phyloP scores from a whole-genome alignment of 2,888 invertebrate genomes.

The Tetheella fluctuosa region DNA sequence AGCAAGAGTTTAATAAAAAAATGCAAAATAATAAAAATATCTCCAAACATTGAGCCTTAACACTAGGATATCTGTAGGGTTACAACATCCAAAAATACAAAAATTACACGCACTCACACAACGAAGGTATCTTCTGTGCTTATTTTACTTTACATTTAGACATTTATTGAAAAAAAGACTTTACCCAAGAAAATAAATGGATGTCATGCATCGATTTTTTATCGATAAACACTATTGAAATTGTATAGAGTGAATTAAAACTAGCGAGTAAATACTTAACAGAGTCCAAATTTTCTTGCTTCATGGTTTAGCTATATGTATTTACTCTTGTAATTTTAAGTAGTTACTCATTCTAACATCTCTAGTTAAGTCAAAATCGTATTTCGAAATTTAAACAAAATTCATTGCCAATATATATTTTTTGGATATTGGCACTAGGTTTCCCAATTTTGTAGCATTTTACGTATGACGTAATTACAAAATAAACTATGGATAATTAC shows the following conservation, averaged over 20 bases:
- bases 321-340: not conserved
- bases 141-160: slow-evolving; percentile 31
- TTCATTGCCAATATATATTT: not conserved
- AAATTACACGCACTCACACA: slow-evolving; percentile 71
- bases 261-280: not conserved
- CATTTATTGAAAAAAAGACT: slow-evolving; percentile 29
- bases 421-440: slow-evolving; percentile 54
- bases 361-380: not conserved
- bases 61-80: slow-evolving; percentile 72
- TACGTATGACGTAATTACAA: slow-evolving; percentile 34
- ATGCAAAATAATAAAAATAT: slow-evolving; percentile 83
- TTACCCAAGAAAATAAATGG: not conserved
- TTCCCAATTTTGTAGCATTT: slow-evolving; percentile 50
- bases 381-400: not conserved
- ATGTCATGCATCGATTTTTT: too few species aligned
- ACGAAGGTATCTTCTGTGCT: slow-evolving; percentile 41
- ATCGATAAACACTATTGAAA: too few species aligned
- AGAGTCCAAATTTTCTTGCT: too few species aligned
- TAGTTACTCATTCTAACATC: not conserved
- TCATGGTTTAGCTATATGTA: too few species aligned
- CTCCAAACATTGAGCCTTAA: slow-evolving; percentile 82
- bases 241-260: too few species aligned
- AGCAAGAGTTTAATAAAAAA: slow-evolving; percentile 84
- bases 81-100: slow-evolving; percentile 76
- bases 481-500: slow-evolving; percentile 10